These are phyloP conservation scores for Choreutis nemorana DNA, from an alignment of 2,888 invertebrate species.

Conservation along the genomic window DNA sequence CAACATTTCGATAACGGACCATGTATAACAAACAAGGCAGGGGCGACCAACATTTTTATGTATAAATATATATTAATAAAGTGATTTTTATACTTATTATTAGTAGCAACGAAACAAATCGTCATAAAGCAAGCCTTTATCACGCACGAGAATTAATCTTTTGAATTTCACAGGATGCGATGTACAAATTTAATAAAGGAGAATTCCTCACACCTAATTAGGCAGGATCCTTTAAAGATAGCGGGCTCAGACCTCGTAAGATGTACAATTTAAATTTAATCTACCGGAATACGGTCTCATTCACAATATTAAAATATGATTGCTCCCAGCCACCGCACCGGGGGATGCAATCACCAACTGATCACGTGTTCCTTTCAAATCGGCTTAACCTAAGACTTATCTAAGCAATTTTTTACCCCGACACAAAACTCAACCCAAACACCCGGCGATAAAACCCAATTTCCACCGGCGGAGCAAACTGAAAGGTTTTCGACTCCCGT, in stretches of 20 bases:
- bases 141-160: too few species aligned
- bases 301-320: conserved; percentile 62
- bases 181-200: too few species aligned
- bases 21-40: too few species aligned
- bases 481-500: conserved; percentile 15
- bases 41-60: too few species aligned
- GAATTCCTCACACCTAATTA: conserved; percentile 10
- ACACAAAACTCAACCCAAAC: conserved; percentile 9
- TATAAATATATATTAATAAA: too few species aligned
- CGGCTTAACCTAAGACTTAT: conserved; percentile 47
- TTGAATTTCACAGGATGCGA: too few species aligned
- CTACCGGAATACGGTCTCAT: conserved; percentile 38
- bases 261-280: conserved; percentile 46
- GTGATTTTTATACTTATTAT: too few species aligned
- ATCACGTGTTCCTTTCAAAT: conserved; percentile 61
- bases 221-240: conserved; percentile 7
- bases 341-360: conserved; percentile 53
- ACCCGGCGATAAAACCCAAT: conserved; percentile 24
- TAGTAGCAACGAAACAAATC: too few species aligned
- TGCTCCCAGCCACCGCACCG: conserved; percentile 20
- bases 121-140: too few species aligned
- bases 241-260: too few species aligned
- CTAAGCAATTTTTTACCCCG: conserved; percentile 20
- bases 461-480: conserved; percentile 12
- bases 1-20: too few species aligned